Percentiles rank a stretch among this genome's conserved stretches.
Conservation (phyloP, 2,888 invertebrate species). For the Lottia scabra region DNA sequence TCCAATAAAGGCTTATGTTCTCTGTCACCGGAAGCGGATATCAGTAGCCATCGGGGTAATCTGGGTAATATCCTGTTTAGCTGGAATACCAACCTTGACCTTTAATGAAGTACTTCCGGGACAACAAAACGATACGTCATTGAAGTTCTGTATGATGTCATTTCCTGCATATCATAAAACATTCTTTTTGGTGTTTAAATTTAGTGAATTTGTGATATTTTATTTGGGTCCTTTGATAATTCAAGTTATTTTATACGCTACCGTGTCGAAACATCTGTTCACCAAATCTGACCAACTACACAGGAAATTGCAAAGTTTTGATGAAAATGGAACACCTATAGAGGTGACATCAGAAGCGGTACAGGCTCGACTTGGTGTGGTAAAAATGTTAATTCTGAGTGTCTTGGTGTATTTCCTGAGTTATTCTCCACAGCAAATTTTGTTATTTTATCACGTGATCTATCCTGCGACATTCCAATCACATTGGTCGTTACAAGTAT, state of each 20-base stretch:
- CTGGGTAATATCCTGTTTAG: slow-evolving; percentile 65
- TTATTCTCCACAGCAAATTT: slow-evolving; percentile 70
- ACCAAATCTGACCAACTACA: slow-evolving; percentile 56
- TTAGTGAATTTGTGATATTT: slow-evolving; percentile 64
- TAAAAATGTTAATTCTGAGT: slow-evolving; percentile 36
- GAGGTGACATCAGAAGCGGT: slow-evolving; percentile 56
- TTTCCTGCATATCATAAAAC: slow-evolving; percentile 51
- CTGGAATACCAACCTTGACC: slow-evolving; percentile 64
- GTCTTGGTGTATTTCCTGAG: slow-evolving; percentile 68
- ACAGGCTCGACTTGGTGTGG: slow-evolving; percentile 26
- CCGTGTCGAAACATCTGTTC: slow-evolving; percentile 65
- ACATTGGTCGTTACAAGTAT: slow-evolving; percentile 64
- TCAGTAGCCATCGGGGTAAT: slow-evolving; percentile 60
- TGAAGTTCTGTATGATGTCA: slow-evolving; percentile 58
- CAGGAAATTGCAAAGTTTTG: slow-evolving; percentile 41
- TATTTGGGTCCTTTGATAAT: slow-evolving; percentile 66
- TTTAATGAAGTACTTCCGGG: slow-evolving; percentile 56
- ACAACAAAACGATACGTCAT: slow-evolving; percentile 38
- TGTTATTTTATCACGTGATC: slow-evolving; percentile 63
- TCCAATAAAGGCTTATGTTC: slow-evolving; percentile 68
- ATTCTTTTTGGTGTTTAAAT: slow-evolving; percentile 59
- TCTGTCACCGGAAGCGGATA: slow-evolving; percentile 66
- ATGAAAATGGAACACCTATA: slow-evolving; percentile 44
- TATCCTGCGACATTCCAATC: slow-evolving; percentile 57
- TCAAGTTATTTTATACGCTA: slow-evolving; percentile 64